Evolutionary conservation across 2,797 vertebrate species (phyloP), one percentile per base, ranked within the genome.

Genomic region (Choloepus didactylus): DNA sequence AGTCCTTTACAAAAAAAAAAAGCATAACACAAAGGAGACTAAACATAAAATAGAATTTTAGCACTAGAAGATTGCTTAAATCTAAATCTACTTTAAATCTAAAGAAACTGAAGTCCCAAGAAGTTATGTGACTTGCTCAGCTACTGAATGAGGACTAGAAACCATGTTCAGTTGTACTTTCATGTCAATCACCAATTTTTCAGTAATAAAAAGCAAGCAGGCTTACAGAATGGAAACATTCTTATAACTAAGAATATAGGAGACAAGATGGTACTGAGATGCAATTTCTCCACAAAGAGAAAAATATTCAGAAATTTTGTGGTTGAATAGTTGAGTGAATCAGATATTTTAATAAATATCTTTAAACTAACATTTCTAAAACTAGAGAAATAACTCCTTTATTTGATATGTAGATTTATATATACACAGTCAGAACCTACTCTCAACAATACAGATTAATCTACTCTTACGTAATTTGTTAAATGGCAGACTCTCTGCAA

Each of bases 61-160:
- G 54, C 89, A 77, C 29, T 59, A 80, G 60, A 69, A 16, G 49
- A 62, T 92, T 2, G 38, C 25, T 49, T 76, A 60, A 19, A 77
- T 49, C 10, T 49, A 49, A 49, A 49, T 66, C 66, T 56, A 4
- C 77, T 66, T 77, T 38, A 90, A 84, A 86, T 75, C 70, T 49
- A 89, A 87, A 95, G 44, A 91, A 96, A 84, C 27, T 79, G 38
- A 89, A 4, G 46, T 73, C 54, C 77, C 44, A 73, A 38, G 23
- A 85, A 59, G 31, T 69, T 87, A 62, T 25, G 11, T 83, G 59
- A 83, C 49, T 87, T 73, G 77, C 70, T 95, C 59, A 46, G 51
- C 15, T 60, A 18, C 60, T 82, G 81, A 89, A 83, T 44, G 35
- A 94, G 79, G 46, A 59, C 44, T 81, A 73, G 31, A 87, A 95